Percentiles rank a stretch among this genome's conserved stretches.
phyloP scores from a whole-genome alignment of 2,797 vertebrate species.

The Melanotaenia boesemani region DNA sequence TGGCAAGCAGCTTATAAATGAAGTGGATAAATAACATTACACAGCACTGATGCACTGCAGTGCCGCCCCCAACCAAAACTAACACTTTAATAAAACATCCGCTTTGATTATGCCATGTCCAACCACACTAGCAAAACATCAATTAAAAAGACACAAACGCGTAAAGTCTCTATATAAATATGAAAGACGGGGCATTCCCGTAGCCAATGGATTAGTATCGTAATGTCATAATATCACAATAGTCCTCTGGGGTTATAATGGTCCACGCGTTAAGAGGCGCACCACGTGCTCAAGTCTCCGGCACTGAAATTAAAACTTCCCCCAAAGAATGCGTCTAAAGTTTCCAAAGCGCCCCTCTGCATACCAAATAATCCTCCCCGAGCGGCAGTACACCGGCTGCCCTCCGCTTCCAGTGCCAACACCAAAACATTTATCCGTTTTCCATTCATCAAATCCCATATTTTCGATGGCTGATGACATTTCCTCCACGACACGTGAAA shows the following conservation, averaged over 20 bases:
- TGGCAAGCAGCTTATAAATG: slow-evolving; percentile 51
- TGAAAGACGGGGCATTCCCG: not conserved
- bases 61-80: not conserved
- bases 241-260: slow-evolving; percentile 20
- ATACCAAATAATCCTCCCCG: slow-evolving; percentile 61
- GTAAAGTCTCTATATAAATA: not conserved
- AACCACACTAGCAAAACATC: not conserved
- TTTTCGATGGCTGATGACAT: slow-evolving; percentile 45
- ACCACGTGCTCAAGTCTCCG: slow-evolving; percentile 73
- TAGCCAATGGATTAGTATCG: not conserved
- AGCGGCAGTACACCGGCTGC: slow-evolving; percentile 40
- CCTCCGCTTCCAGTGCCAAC: not conserved
- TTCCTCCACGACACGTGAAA: slow-evolving; percentile 81
- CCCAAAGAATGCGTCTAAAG: slow-evolving; percentile 76
- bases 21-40: slow-evolving; percentile 31
- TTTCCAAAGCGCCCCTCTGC: slow-evolving; percentile 64
- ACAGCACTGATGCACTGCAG: slow-evolving; percentile 2
- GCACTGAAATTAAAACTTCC: slow-evolving; percentile 63
- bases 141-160: not conserved
- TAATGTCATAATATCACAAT: slow-evolving; percentile 19
- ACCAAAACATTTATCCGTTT: not conserved
- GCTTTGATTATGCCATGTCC: not conserved
- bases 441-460: slow-evolving; percentile 21
- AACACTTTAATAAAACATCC: slow-evolving; percentile 10
- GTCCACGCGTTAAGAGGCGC: slow-evolving; percentile 49